phyloP scores from a whole-genome alignment of 2,888 invertebrate genomes.

The Disparrhopalites patrizii region DNA sequence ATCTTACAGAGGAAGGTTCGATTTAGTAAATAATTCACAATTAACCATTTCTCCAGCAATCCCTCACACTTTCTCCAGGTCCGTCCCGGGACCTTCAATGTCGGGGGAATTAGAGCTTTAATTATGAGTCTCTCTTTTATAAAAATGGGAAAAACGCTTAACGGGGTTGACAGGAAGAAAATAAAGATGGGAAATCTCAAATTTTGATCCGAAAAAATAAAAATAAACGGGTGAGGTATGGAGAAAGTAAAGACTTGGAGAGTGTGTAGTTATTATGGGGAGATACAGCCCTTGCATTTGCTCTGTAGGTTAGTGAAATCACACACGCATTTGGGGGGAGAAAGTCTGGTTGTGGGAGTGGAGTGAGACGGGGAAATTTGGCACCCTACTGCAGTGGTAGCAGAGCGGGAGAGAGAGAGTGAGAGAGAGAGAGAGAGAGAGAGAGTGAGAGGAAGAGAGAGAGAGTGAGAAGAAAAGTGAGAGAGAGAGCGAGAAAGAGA shows the following conservation, averaged over 20 bases:
- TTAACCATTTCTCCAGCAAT: no score
- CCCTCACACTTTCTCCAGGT: no score
- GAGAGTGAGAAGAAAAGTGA: no score
- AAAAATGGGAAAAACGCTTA: not conserved
- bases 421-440: no score
- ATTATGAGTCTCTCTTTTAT: not conserved
- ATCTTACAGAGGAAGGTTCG: not conserved
- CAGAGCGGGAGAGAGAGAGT: not conserved
- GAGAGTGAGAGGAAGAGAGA: no score
- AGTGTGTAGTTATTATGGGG: not conserved
- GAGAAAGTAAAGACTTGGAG: not conserved
- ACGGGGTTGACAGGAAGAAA: not conserved
- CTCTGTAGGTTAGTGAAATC: slow-evolving; percentile 4
- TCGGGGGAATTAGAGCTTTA: no score
- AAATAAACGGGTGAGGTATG: not conserved
- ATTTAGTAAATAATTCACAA: slow-evolving; percentile 9
- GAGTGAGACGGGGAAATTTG: slow-evolving; percentile 14
- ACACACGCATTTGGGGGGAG: not conserved
- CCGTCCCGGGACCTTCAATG: no score
- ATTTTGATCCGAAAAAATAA: not conserved
- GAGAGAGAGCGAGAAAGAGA: no score
- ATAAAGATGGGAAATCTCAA: not conserved
- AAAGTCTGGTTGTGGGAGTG: not conserved
- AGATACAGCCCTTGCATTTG: not conserved
- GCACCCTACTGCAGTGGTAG: slow-evolving; percentile 24